A percentile compares a stretch with the other conserved stretches of the same genome.
These are phyloP conservation scores for Selenia dentaria DNA, from an alignment of 2,888 invertebrate species.

Conservation along the genomic window DNA sequence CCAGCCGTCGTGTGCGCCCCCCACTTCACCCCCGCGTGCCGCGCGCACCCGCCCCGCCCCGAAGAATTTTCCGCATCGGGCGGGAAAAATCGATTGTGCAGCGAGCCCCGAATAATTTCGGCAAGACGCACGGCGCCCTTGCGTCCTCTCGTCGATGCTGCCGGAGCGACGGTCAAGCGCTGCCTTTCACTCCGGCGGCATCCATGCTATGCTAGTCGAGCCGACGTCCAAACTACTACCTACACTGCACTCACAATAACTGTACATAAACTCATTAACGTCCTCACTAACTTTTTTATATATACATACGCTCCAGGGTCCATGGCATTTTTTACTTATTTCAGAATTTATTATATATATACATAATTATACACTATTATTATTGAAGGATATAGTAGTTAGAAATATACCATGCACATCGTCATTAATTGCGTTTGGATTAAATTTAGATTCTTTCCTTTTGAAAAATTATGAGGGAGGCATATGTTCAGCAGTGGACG, in stretches of 20 bases:
- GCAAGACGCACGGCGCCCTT: constrained; percentile 84
- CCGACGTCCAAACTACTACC: constrained; percentile 2
- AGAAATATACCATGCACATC: too few species aligned
- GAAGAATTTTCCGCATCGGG: constrained; percentile 84
- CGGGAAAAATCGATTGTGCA: constrained; percentile 85
- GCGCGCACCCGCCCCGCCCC: constrained; percentile 78
- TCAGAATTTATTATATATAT: too few species aligned
- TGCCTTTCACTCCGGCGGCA: constrained; percentile 51
- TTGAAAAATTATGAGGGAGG: too few species aligned
- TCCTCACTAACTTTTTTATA: too few species aligned
- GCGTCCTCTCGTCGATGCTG: constrained; percentile 56
- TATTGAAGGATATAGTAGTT: too few species aligned
- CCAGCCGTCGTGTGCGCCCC: constrained; percentile 60
- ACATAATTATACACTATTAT: too few species aligned
- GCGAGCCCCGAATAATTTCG: constrained; percentile 83
- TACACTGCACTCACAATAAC: background rate
- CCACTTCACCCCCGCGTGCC: constrained; percentile 55
- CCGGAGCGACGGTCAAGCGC: constrained; percentile 66
- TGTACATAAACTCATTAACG: background rate
- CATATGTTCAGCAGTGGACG: too few species aligned
- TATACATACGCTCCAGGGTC: too few species aligned
- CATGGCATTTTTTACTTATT: too few species aligned
- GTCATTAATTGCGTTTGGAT: too few species aligned
- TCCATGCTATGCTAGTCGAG: constrained; percentile 3
- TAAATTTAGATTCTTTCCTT: too few species aligned